Percentiles rank a stretch among this genome's conserved stretches.
Conservation (phyloP, 2,888 invertebrate genomes). For the Noctua janthina region DNA sequence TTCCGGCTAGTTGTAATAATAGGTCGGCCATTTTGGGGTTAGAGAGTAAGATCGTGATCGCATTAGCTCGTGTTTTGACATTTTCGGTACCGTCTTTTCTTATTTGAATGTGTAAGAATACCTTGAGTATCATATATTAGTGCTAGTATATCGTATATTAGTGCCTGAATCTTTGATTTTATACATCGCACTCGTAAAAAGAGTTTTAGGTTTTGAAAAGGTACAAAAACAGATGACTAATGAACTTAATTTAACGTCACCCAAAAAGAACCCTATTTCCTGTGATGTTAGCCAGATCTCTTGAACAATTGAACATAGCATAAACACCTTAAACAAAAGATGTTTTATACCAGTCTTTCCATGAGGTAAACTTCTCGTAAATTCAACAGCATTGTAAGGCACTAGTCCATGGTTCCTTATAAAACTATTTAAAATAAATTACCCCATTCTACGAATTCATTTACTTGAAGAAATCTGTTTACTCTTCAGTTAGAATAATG, state of each 20-base stretch:
- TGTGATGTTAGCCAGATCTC: not conserved
- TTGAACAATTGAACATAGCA: not conserved
- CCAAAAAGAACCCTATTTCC: not conserved
- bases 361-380: slow-evolving; percentile 15
- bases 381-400: not conserved
- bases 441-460: not conserved
- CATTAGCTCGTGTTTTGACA: not conserved
- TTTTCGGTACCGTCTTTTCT: not conserved
- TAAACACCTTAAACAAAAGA: not conserved
- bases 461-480: not conserved
- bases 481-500: not conserved
- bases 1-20: not conserved
- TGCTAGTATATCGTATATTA: too few relatives aligned
- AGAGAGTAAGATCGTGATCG: slow-evolving; percentile 15
- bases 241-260: not conserved
- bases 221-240: not conserved
- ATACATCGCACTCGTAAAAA: not conserved
- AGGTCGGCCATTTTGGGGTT: slow-evolving; percentile 9
- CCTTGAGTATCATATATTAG: not conserved
- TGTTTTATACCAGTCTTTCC: not conserved
- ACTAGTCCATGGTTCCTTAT: not conserved
- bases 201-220: not conserved
- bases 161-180: not conserved
- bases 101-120: not conserved
- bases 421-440: slow-evolving; percentile 2